Conservation (phyloP, 2,888 invertebrate species). For the Iselma pallidipennis region DNA sequence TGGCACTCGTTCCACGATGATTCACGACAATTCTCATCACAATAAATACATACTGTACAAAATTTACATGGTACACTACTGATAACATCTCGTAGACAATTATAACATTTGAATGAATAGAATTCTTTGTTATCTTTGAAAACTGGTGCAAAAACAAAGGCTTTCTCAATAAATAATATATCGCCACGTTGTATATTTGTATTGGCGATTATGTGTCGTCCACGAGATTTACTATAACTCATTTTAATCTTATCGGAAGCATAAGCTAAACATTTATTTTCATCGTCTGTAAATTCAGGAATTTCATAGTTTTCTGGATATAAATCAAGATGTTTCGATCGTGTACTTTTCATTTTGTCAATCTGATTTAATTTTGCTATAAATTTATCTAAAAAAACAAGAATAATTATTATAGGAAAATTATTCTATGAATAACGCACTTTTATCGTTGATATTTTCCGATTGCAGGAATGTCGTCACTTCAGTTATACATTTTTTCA, state of each 20-base stretch:
- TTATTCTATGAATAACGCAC: constrained; percentile 16
- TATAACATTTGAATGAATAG: constrained; percentile 66
- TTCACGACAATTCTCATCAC: constrained; percentile 65
- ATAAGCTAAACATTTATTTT: constrained; percentile 59
- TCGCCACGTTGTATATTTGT: constrained; percentile 67
- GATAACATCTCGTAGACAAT: constrained; percentile 67
- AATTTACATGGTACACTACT: constrained; percentile 68
- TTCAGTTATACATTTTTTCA: constrained; percentile 40
- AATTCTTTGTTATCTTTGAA: constrained; percentile 59
- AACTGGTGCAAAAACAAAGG: constrained; percentile 76
- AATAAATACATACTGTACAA: constrained; percentile 72
- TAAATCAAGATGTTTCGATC: constrained; percentile 29
- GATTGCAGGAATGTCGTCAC: constrained; percentile 35
- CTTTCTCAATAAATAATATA: constrained; percentile 77
- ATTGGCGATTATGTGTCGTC: constrained; percentile 69
- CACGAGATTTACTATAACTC: constrained; percentile 61
- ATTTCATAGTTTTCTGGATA: constrained; percentile 41
- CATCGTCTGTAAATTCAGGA: constrained; percentile 57
- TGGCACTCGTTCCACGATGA: constrained; percentile 65
- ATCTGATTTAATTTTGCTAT: constrained; percentile 43
- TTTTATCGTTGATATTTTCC: constrained; percentile 39
- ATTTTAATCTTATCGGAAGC: constrained; percentile 62
- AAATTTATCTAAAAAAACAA: constrained; percentile 41
- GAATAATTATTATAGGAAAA: not conserved
- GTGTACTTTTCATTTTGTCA: constrained; percentile 34